phyloP scores from a whole-genome alignment of 2,888 invertebrate species.

The Norana najaformis region DNA sequence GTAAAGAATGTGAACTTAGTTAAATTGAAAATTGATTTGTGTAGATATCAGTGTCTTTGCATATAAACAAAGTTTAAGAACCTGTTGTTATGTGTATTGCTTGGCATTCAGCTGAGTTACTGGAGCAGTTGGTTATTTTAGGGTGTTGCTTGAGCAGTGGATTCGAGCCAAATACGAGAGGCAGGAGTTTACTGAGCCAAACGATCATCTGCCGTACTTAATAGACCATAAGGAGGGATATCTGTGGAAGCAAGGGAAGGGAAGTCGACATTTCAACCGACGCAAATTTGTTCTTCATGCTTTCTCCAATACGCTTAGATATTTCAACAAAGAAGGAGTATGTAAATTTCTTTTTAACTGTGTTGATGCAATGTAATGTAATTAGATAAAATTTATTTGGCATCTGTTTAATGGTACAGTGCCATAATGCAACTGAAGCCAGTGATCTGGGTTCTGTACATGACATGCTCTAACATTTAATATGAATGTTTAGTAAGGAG shows the following conservation, averaged over 20 bases:
- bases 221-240: conserved; percentile 75
- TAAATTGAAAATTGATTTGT: no score
- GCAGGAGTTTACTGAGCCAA: conserved; percentile 81
- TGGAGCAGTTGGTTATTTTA: conserved; percentile 58
- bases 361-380: background rate
- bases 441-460: no score
- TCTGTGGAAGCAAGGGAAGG: conserved; percentile 85
- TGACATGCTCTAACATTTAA: no score
- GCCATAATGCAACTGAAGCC: background rate
- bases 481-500: no score
- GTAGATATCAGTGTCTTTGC: no score
- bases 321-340: conserved; percentile 64
- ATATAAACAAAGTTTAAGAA: no score
- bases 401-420: background rate
- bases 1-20: no score
- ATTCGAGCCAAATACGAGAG: conserved; percentile 86
- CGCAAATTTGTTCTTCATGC: conserved; percentile 81
- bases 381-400: background rate
- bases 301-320: conserved; percentile 77
- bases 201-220: conserved; percentile 73
- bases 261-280: conserved; percentile 80
- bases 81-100: background rate
- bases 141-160: conserved; percentile 86
- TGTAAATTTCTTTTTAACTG: background rate
- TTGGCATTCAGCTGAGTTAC: background rate